These are phyloP conservation scores for Pseudorasbora parva DNA, from an alignment of 2,113 vertebrate genomes.

Conservation along the genomic window DNA sequence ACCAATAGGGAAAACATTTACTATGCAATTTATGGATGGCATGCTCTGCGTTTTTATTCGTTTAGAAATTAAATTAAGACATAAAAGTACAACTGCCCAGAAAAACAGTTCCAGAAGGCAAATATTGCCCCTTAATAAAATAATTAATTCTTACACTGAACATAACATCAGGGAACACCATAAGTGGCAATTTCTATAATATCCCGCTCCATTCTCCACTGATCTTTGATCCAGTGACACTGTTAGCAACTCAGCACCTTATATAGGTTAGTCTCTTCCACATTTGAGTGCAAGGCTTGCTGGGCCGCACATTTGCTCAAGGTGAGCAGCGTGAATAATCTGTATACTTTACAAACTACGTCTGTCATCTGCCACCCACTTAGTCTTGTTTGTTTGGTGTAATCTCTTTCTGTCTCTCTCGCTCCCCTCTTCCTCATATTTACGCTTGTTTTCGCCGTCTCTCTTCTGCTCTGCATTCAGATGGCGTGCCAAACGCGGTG, in stretches of 20 bases:
- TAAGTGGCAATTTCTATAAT: neutral
- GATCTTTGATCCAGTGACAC: neutral
- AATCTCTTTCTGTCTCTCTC: constrained; percentile 22
- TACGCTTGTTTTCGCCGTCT: constrained; percentile 15
- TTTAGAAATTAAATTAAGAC: too few relatives aligned
- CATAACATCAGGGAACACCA: neutral
- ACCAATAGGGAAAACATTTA: too few relatives aligned
- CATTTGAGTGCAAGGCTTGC: constrained; percentile 56
- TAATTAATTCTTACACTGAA: neutral
- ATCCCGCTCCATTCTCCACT: neutral
- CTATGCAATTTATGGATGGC: too few relatives aligned
- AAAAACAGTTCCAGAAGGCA: too few relatives aligned
- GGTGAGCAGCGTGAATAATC: constrained; percentile 73
- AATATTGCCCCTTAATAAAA: too few relatives aligned
- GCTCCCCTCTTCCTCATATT: constrained; percentile 29
- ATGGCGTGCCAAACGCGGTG: neutral
- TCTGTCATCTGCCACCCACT: constrained; percentile 63
- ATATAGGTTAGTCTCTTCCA: neutral
- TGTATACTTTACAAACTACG: constrained; percentile 67
- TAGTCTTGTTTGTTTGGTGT: constrained; percentile 60
- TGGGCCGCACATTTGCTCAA: constrained; percentile 71
- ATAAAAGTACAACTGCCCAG: too few relatives aligned
- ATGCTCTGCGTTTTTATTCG: too few relatives aligned
- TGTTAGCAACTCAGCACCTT: neutral
- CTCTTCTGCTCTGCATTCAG: constrained; percentile 15